Conservation (phyloP, 2,797 vertebrate genomes). For the Channallabes apus region DNA sequence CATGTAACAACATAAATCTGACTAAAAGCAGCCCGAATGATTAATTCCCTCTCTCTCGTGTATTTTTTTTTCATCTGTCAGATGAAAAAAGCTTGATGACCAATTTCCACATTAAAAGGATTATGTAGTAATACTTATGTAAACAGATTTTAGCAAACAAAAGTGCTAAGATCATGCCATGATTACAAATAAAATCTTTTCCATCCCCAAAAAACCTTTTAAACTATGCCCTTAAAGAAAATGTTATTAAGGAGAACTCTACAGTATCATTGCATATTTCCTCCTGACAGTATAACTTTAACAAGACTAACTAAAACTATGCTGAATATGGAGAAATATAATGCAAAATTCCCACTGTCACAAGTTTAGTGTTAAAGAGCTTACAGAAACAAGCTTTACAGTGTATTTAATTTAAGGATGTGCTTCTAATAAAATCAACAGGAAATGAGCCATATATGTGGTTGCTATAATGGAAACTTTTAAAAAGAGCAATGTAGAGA, state of each 20-base stretch:
- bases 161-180: background rate
- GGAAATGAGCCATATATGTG: background rate
- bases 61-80: slow-evolving; percentile 7
- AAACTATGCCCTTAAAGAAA: background rate
- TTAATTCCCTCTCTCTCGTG: background rate
- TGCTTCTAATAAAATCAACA: background rate
- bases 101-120: background rate
- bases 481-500: background rate
- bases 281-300: background rate
- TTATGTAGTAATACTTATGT: background rate
- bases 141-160: slow-evolving; percentile 2
- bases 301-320: background rate
- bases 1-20: background rate
- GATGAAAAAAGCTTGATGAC: background rate
- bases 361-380: too few relatives aligned
- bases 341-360: background rate
- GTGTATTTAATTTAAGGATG: background rate
- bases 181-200: background rate
- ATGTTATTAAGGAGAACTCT: background rate
- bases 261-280: background rate
- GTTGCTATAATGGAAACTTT: background rate
- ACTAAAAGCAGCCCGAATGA: background rate
- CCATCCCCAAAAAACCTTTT: background rate
- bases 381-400: background rate
- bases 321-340: background rate